Conservation (phyloP, 2,797 vertebrate genomes). For the Crocidura indochinensis region DNA sequence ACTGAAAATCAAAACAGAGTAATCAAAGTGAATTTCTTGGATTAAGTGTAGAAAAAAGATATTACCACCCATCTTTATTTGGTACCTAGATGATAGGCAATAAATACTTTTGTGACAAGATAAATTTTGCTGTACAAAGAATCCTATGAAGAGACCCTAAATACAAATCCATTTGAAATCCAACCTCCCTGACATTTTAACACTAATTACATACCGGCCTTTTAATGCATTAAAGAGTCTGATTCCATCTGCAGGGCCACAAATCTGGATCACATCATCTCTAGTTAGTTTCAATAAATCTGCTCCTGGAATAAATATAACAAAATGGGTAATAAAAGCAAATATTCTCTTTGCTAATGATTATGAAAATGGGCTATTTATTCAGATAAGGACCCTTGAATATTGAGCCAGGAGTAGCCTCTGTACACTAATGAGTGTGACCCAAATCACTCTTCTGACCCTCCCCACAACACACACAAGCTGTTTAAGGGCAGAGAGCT, state of each 20-base stretch:
- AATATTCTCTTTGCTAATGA: conserved; percentile 42
- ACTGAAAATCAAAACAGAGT: conserved; percentile 51
- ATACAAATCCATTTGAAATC: conserved; percentile 55
- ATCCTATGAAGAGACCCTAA: conserved; percentile 35
- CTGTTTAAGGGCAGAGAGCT: too few species aligned
- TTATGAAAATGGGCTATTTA: conserved; percentile 17
- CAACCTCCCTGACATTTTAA: conserved; percentile 57
- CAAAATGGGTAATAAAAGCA: conserved; percentile 39
- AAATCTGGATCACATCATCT: conserved; percentile 99
- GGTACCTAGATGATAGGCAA: not conserved
- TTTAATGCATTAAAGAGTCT: conserved; percentile 98
- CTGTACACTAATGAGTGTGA: too few species aligned
- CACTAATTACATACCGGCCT: conserved; percentile 93
- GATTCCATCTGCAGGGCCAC: conserved; percentile 98
- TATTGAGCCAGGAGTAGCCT: too few species aligned
- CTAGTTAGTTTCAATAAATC: conserved; percentile 97
- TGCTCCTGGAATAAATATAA: conserved; percentile 90
- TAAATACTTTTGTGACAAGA: conserved; percentile 54
- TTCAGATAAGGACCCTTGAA: too few species aligned
- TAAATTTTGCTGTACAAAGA: conserved; percentile 30
- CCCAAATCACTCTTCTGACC: too few species aligned
- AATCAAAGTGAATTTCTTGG: conserved; percentile 31
- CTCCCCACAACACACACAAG: too few species aligned
- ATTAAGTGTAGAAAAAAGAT: conserved; percentile 13
- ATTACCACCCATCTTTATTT: conserved; percentile 59